Percentiles rank a stretch among this genome's conserved stretches.
phyloP scores from a whole-genome alignment of 2,113 vertebrate species.

The Micromys minutus region DNA sequence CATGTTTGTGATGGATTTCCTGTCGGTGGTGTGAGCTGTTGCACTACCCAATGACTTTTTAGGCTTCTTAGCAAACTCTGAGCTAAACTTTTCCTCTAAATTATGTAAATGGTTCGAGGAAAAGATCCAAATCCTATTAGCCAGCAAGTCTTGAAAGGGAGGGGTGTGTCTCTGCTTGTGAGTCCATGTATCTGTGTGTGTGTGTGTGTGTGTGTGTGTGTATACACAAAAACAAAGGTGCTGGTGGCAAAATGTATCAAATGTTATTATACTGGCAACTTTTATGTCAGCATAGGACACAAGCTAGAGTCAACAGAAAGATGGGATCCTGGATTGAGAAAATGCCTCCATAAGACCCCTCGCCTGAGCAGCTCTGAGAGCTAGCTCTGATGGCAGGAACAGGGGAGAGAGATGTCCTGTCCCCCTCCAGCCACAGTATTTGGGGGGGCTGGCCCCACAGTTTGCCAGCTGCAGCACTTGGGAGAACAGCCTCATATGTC shows the following conservation, averaged over 20 bases:
- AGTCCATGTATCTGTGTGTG: background rate
- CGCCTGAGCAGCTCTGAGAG: background rate
- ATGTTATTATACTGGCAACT: background rate
- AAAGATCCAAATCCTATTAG: background rate
- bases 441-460: background rate
- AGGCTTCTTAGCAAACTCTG: background rate
- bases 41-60: background rate
- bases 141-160: background rate
- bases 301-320: background rate
- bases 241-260: background rate
- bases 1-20: background rate
- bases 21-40: background rate
- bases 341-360: background rate
- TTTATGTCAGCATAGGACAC: background rate
- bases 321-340: background rate
- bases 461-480: no score
- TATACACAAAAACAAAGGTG: background rate
- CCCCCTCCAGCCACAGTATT: background rate
- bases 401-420: background rate
- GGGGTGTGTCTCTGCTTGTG: background rate
- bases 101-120: background rate
- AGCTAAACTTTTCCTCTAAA: background rate
- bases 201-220: background rate
- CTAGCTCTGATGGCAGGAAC: background rate
- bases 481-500: background rate